Evolutionary conservation across 2,888 invertebrate species (phyloP).

Genomic region (Eucera pruinosa): DNA sequence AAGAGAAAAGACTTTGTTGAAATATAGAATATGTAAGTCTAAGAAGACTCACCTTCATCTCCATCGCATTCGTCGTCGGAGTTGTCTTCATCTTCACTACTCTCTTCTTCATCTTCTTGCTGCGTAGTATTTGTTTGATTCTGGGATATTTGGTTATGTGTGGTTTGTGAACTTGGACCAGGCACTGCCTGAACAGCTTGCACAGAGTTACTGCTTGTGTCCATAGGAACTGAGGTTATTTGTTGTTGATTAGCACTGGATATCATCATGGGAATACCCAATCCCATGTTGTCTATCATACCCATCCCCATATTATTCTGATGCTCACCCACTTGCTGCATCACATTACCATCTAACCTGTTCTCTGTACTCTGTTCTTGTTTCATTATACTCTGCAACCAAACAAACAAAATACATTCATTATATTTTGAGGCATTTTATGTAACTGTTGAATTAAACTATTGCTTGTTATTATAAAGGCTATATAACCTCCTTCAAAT

Average conservation of each 20-base stretch:
- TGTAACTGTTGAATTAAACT: neutral
- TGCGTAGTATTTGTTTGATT: slow-evolving; percentile 74
- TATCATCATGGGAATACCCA: slow-evolving; percentile 80
- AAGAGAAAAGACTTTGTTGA: neutral
- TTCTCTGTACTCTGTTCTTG: slow-evolving; percentile 79
- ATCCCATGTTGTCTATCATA: slow-evolving; percentile 81
- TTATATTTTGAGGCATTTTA: neutral
- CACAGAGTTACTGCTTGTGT: slow-evolving; percentile 75
- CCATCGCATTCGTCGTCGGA: slow-evolving; percentile 82
- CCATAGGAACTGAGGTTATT: slow-evolving; percentile 83
- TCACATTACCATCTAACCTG: slow-evolving; percentile 80
- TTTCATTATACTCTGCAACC: slow-evolving; percentile 79
- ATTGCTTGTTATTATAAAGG: no score
- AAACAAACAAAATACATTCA: slow-evolving; percentile 2
- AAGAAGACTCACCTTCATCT: slow-evolving; percentile 76
- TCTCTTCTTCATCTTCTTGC: slow-evolving; percentile 79
- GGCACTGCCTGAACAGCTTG: slow-evolving; percentile 80
- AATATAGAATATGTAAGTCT: neutral
- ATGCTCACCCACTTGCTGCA: slow-evolving; percentile 80
- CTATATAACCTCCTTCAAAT: slow-evolving; percentile 30
- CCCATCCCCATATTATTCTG: slow-evolving; percentile 81
- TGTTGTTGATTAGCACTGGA: slow-evolving; percentile 77
- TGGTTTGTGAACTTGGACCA: slow-evolving; percentile 79
- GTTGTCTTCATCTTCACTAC: slow-evolving; percentile 81
- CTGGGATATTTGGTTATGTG: slow-evolving; percentile 78